Evolutionary conservation across 2,888 invertebrate genomes (phyloP).

Genomic region (Cataglyphis cursor): DNA sequence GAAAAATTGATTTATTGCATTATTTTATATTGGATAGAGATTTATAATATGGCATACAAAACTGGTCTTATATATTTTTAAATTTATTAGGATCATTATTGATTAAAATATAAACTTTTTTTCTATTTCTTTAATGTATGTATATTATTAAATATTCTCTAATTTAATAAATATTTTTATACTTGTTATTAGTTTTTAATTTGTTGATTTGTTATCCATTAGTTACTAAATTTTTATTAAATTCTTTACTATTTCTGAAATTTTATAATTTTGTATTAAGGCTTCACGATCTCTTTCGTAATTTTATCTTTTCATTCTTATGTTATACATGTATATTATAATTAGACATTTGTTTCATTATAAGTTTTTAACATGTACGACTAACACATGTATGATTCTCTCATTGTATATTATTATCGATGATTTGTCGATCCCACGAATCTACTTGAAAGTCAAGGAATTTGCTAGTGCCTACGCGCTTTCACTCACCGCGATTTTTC

Average conservation of each 20-base stretch:
- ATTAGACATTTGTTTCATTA: neutral
- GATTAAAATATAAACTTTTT: neutral
- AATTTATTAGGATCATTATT: neutral
- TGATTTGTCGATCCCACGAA: neutral
- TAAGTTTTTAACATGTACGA: neutral
- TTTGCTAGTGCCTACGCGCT: slow-evolving; percentile 23
- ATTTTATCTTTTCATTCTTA: neutral
- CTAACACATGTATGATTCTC: neutral
- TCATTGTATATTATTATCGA: slow-evolving; percentile 10
- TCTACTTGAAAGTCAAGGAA: slow-evolving; percentile 43
- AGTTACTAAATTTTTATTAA: neutral
- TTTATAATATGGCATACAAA: neutral
- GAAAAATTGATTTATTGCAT: slow-evolving; percentile 1
- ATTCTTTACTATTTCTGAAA: neutral
- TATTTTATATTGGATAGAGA: neutral
- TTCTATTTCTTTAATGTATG: neutral
- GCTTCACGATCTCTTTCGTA: neutral
- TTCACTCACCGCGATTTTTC: slow-evolving; percentile 76
- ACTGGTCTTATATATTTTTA: neutral
- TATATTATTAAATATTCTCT: neutral
- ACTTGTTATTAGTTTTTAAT: neutral
- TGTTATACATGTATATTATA: neutral
- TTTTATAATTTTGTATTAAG: neutral
- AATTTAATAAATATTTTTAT: neutral
- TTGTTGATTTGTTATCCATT: neutral